These are phyloP conservation scores for Dioctria rufipes DNA, from an alignment of 2,888 invertebrate genomes.

Conservation along the genomic window DNA sequence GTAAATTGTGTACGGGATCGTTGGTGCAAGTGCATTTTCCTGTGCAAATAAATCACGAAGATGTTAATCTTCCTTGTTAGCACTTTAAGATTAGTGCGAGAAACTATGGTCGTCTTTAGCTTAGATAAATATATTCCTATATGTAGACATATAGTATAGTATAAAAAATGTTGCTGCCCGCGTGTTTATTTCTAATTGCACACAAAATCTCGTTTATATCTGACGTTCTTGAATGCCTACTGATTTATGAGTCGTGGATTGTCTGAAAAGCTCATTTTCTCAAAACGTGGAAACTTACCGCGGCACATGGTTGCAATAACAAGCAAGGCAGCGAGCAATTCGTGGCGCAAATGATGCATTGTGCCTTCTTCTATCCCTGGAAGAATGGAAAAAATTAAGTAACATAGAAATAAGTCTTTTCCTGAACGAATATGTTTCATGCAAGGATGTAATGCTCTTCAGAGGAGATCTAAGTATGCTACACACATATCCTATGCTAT, in stretches of 20 bases:
- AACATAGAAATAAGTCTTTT: constrained; percentile 20
- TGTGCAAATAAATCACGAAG: constrained; percentile 31
- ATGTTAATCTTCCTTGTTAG: constrained; percentile 20
- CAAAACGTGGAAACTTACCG: too few species aligned
- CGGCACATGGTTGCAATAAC: too few species aligned
- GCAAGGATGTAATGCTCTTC: background rate
- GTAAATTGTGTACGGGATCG: background rate
- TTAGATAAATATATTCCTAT: too few species aligned
- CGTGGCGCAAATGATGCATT: too few species aligned
- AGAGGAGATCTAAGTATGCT: background rate
- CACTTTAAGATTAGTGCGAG: constrained; percentile 26
- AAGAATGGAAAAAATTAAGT: background rate
- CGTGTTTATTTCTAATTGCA: constrained; percentile 37
- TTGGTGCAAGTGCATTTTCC: background rate
- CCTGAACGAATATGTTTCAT: constrained; percentile 24
- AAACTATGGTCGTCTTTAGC: background rate
- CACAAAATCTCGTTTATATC: constrained; percentile 2
- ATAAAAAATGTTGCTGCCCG: background rate
- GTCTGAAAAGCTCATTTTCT: too few species aligned
- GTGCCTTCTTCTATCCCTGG: background rate
- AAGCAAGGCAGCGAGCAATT: background rate
- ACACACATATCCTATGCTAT: background rate
- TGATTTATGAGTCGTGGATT: too few species aligned
- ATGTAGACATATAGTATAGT: background rate
- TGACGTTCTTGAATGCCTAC: background rate